Base-by-base conservation (phyloP, 2,113 vertebrate genomes). In the Podocnemis expansa region DNA sequence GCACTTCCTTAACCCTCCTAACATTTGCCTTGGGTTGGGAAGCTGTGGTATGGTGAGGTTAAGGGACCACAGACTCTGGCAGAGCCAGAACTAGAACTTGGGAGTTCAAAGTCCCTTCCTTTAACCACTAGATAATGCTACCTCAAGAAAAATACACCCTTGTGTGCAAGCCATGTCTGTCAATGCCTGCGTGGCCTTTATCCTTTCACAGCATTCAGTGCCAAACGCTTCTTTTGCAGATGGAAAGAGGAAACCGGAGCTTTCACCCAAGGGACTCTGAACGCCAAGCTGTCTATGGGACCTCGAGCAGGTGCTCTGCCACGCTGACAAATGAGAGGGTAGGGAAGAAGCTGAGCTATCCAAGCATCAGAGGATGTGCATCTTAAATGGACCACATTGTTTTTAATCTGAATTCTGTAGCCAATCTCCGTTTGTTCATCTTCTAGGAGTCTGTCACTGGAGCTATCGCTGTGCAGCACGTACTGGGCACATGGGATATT, bases 1-100 rank as follows among this genome's bases (percentile, higher is more conserved):
- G 92, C 96, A 96, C 83, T 73, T 80, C 95, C 94, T 63, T 95
- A 96, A 96, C 94, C 96, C 78, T 93, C 88, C 86, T 81, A 94
- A 91, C 43, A 96, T 92, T 94, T 93, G 93, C 85, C 79, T 45
- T 85, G 88, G 7, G 88, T 84, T 91, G 84, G 78, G 45, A 91
- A 93, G 89, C 34, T 67, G 78, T 82, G 55, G 43, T 17, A 56
- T 10, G 5, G 27, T 21, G 85, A 95, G 89, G 47, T 43, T 31
- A 58, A 5, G 79, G 58, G 82, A 76, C 85, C 58, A 82, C 79
- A 87, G 88, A 91, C 89, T 84, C 76, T 55, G 85, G 89, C 92
- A 95, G 89, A 91, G 76, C 34, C 82, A 81, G 79, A 88, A 91
- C 0, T 75, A 80, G 70, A 83, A 22, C 60, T 88, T 41, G 11